Evolutionary conservation across 30 jellyfish, hydroid and myxozoan genomes (phyloP), one percentile per base, ranked within the genome.

Genomic region (Aurelia sp.): DNA sequence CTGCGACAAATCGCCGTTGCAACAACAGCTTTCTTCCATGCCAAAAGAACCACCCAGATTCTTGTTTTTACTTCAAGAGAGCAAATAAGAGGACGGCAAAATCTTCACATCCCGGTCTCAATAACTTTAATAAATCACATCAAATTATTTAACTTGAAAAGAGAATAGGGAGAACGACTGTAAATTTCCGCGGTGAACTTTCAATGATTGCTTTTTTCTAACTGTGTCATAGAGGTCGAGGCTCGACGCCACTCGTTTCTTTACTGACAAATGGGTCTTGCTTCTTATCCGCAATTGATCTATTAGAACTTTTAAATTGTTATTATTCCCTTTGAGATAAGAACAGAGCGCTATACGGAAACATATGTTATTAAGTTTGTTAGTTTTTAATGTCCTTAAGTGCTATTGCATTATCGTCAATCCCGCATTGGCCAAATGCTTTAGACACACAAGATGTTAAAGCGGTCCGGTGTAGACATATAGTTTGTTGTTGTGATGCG

Each of bases 221-320:
- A 27, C 79, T 50, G 64, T 57, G 77, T 55, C 85, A 33, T 48
- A 19, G 74, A 82, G 92, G 92, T 70, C 92, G 72, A 58, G 60
- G 92, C 59, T 12, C 58, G 92, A 82, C 92, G 92, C 92, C 92
- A 67, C 85, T 82, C 64, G 82, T 48, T 62, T 41, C 82, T 62
- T 70, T 71, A 41, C 35, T 31, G 86, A 82, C 79, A 68, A 63
- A 82, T 59, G 41, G 65, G 31, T 48, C 73, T 69, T 37, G 37
- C 20, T 52, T 74, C 83, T 58, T 82, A 69, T 82, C 92, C 74
- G 12, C 63, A 7, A 61, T 44, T 71, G 83, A 82, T 82, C 85
- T 82, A 82, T 82, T 82, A 82, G 74, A 44, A 71, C 72, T 21
- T 50, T 82, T 82, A 52, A 82, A 82, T 73, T 51, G 86, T 61